Conservation (phyloP, 2,797 vertebrate species). For the Sternarchorhynchus goeldii region DNA sequence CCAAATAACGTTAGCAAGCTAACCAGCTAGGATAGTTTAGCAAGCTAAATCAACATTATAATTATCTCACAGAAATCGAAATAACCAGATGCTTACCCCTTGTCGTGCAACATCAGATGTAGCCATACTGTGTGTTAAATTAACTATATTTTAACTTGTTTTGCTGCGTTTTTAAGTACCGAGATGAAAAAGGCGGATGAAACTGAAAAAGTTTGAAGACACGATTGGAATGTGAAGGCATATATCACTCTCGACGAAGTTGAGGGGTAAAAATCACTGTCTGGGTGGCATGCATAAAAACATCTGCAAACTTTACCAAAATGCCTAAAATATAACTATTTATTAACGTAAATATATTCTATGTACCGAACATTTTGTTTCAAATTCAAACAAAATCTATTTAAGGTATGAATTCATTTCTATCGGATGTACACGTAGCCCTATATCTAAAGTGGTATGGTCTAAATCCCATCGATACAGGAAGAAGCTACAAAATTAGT, state of each 20-base stretch:
- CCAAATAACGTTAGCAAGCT: too few species aligned
- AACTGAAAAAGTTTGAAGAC: constrained; percentile 46
- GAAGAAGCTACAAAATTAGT: too few species aligned
- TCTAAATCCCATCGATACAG: too few species aligned
- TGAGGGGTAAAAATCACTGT: not conserved
- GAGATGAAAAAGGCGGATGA: constrained; percentile 33
- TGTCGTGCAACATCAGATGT: constrained; percentile 63
- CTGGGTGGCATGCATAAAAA: not conserved
- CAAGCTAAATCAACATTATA: not conserved
- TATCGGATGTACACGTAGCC: not conserved
- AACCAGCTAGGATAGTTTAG: not conserved
- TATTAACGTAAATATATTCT: not conserved
- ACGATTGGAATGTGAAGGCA: constrained; percentile 55
- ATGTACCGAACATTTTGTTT: not conserved
- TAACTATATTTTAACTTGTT: not conserved
- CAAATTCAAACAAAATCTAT: not conserved
- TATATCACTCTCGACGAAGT: constrained; percentile 2
- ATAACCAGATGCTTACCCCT: constrained; percentile 54
- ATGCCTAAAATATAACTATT: not conserved
- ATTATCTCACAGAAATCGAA: not conserved
- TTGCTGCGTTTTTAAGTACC: not conserved
- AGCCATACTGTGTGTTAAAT: constrained; percentile 50
- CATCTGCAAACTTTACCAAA: too few species aligned
- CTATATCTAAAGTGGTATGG: constrained; percentile 44
- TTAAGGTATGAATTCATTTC: not conserved